Evolutionary conservation across 2,113 vertebrate genomes (phyloP), one percentile per base, ranked within the genome.

Genomic region (Plestiodon gilberti): DNA sequence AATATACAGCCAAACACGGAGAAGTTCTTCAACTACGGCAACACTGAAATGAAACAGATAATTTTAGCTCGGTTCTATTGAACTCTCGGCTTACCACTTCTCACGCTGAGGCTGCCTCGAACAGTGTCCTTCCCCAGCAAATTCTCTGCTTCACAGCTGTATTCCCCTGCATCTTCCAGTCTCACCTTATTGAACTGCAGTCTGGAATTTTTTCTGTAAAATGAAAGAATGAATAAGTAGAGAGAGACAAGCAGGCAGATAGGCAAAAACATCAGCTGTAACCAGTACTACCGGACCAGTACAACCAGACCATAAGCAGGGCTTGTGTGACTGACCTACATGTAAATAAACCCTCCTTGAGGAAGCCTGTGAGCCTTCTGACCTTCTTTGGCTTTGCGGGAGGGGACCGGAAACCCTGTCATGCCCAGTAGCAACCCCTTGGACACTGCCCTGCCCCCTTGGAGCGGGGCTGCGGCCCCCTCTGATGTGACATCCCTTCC

Each of bases 71-170:
- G 64, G 33, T 1, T 55, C 23, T 65, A 18, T n/a, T 88, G 84
- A 82, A 90, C 94, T 95, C 90, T 95, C 79, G 93, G 98, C 98
- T 98, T 96, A 99, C 98, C 97, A 94, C 98, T 99, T 98, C 97
- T 98, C 97, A 99, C 98, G 81, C 98, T 97, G 84, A 99, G 97
- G 87, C 95, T 98, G 95, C 98, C 98, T 87, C 97, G 97, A 95
- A 96, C 97, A 65, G 97, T 97, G 95, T 98, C 98, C 94, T 96
- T 98, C 92, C 99, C 99, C 95, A 97, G 96, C 88, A 91, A 74
- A 95, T 99, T 99, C 96, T 99, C 98, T 28, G 98, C 98, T 96
- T 99, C 98, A 83, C 99, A 99, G 91, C 97, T 98, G 90, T 99
- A 99, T 96, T 99, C 99, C 94, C 98, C 99, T 95, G 98, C 98